Evolutionary conservation across 2,888 invertebrate species (phyloP).

Genomic region (Sphinx pinastri): DNA sequence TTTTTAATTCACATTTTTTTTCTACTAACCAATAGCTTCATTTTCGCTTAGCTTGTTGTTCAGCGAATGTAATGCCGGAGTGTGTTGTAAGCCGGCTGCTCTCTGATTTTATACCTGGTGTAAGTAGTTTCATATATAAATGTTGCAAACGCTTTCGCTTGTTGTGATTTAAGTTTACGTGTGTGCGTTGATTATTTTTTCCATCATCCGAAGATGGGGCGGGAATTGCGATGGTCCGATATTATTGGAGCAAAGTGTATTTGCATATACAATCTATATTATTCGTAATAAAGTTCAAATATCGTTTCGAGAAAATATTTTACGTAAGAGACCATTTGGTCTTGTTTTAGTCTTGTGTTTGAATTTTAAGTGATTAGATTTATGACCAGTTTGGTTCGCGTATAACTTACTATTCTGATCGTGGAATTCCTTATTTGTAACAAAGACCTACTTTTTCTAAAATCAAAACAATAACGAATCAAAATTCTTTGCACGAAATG

Average conservation of each 20-base stretch:
- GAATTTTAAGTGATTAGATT: slow-evolving; percentile 5
- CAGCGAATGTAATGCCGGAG: slow-evolving; percentile 79
- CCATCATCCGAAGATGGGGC: slow-evolving; percentile 43
- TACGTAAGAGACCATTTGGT: slow-evolving; percentile 4
- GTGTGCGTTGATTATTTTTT: slow-evolving; percentile 49
- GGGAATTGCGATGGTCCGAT: slow-evolving; percentile 12
- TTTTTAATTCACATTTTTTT: slow-evolving; percentile 34
- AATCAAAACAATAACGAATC: slow-evolving; percentile 5
- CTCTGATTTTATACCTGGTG: slow-evolving; percentile 74
- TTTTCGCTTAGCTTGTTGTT: slow-evolving; percentile 76
- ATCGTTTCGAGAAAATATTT: not conserved
- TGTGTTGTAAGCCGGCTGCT: slow-evolving; percentile 56
- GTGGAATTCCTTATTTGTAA: slow-evolving; percentile 3
- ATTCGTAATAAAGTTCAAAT: not conserved
- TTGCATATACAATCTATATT: not conserved
- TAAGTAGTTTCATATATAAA: slow-evolving; percentile 65
- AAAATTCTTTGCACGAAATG: slow-evolving; percentile 4
- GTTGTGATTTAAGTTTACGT: slow-evolving; percentile 51
- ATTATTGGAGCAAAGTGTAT: slow-evolving; percentile 7
- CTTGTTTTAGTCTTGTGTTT: not conserved
- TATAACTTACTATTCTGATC: not conserved
- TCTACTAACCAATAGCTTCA: slow-evolving; percentile 80
- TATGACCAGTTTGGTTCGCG: not conserved
- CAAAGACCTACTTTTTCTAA: slow-evolving; percentile 2
- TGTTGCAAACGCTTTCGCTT: slow-evolving; percentile 79